Evolutionary conservation across 1,140 invertebrate species (phyloP).

Genomic region (Plodia interpunctella): DNA sequence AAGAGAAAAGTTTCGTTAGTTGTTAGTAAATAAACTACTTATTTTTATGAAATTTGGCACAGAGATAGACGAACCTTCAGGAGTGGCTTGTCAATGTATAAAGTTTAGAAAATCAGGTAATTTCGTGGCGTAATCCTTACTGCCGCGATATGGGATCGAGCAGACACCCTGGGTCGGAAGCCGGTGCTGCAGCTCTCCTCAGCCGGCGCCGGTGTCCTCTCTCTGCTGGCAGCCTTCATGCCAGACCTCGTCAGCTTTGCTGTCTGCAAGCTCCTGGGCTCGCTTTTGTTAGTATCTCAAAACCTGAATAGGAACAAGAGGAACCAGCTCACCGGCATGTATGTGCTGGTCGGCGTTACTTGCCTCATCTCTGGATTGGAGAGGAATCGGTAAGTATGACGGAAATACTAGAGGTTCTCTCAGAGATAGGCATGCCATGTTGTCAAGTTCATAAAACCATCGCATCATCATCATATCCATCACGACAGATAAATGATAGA

Average conservation of each 20-base stretch:
- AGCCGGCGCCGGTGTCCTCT: slow-evolving; percentile 34
- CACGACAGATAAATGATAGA: no score
- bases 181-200: slow-evolving; percentile 44
- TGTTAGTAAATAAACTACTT: no score
- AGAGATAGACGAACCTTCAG: no score
- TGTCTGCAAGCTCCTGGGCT: slow-evolving; percentile 46
- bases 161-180: slow-evolving; percentile 50
- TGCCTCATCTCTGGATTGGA: slow-evolving; percentile 41
- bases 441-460: no score
- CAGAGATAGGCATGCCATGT: no score
- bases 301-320: slow-evolving; percentile 54
- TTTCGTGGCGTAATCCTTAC: slow-evolving; percentile 63
- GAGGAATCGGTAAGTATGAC: slow-evolving; percentile 50
- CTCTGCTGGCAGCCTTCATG: slow-evolving; percentile 46
- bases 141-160: slow-evolving; percentile 54
- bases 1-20: no score
- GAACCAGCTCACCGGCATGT: slow-evolving; percentile 43
- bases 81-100: no score
- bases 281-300: slow-evolving; percentile 61
- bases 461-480: no score
- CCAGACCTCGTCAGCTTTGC: slow-evolving; percentile 45
- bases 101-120: no score
- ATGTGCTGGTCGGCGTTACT: slow-evolving; percentile 31
- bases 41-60: no score
- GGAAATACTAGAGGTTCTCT: no score